Evolutionary conservation across 1,140 invertebrate species (phyloP).

Genomic region (Drosophila malerkotliana): DNA sequence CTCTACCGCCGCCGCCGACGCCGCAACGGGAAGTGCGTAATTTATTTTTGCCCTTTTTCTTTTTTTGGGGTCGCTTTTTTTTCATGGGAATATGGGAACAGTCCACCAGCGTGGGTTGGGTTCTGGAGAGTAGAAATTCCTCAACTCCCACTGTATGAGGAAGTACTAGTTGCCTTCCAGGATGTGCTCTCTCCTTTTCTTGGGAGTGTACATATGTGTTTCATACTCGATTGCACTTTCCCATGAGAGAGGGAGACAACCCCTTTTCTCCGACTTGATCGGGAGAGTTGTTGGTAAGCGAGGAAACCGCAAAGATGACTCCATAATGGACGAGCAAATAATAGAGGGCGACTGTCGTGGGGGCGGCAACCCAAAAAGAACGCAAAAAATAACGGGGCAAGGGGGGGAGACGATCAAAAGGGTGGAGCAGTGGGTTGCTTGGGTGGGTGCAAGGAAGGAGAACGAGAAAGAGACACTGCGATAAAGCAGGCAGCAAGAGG

Average conservation of each 20-base stretch:
- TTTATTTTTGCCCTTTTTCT: constrained; percentile 75
- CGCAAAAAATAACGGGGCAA: background rate
- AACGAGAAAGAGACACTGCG: constrained; percentile 20
- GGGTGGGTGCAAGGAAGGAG: constrained; percentile 73
- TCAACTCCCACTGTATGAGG: constrained; percentile 4
- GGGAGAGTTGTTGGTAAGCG: constrained; percentile 16
- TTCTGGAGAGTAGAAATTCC: background rate
- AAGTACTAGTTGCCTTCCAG: background rate
- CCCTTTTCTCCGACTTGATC: constrained; percentile 29
- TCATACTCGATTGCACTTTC: background rate
- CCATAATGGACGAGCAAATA: constrained; percentile 54
- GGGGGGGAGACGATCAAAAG: constrained; percentile 5
- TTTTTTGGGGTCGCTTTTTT: constrained; percentile 72
- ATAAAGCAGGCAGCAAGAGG: constrained; percentile 40
- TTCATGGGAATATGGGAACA: constrained; percentile 67
- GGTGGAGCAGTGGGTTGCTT: constrained; percentile 32
- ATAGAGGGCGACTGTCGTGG: constrained; percentile 60
- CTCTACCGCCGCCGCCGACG: constrained; percentile 47
- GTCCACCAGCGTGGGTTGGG: constrained; percentile 51
- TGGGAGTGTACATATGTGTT: constrained; percentile 4
- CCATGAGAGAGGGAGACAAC: constrained; percentile 11
- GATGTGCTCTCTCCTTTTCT: too few relatives aligned
- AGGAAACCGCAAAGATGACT: constrained; percentile 48
- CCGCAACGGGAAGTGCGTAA: constrained; percentile 75
- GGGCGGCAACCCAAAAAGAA: constrained; percentile 52